Evolutionary conservation across 2,888 invertebrate genomes (phyloP).

Genomic region (Dusona sp.): DNA sequence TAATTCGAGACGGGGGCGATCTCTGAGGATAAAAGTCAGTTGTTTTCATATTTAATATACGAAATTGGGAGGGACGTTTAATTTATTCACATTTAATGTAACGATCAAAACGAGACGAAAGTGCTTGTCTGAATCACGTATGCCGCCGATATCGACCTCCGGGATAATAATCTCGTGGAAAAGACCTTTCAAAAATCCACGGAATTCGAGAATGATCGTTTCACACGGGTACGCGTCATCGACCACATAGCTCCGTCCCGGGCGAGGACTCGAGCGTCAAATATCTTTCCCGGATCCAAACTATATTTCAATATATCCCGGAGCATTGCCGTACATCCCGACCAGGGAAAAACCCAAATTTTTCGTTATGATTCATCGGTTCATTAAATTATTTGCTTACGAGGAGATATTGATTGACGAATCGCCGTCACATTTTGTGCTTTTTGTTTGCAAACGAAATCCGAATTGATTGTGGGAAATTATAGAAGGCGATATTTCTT

Average conservation of each 20-base stretch:
- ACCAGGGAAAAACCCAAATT: constrained; percentile 22
- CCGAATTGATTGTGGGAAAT: not conserved
- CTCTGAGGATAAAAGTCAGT: not conserved
- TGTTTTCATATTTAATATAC: not conserved
- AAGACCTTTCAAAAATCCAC: constrained; percentile 55
- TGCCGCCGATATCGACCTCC: constrained; percentile 34
- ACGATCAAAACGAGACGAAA: not conserved
- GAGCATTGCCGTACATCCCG: not conserved
- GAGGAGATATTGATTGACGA: not conserved
- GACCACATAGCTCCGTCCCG: constrained; percentile 2
- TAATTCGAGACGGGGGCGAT: not conserved
- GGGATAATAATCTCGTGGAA: constrained; percentile 34
- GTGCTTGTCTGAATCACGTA: not conserved
- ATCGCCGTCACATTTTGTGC: not conserved
- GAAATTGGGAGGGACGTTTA: not conserved
- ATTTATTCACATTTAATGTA: not conserved
- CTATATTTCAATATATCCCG: not conserved
- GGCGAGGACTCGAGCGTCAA: not conserved
- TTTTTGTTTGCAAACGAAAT: not conserved
- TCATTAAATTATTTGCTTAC: not conserved
- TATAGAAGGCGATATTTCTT: not conserved
- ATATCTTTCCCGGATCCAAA: constrained; percentile 12
- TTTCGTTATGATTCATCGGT: not conserved
- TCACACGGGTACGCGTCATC: constrained; percentile 48
- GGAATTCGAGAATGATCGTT: constrained; percentile 39